phyloP scores from a whole-genome alignment of 2,888 invertebrate species.

The Chromoteleia sp. region DNA sequence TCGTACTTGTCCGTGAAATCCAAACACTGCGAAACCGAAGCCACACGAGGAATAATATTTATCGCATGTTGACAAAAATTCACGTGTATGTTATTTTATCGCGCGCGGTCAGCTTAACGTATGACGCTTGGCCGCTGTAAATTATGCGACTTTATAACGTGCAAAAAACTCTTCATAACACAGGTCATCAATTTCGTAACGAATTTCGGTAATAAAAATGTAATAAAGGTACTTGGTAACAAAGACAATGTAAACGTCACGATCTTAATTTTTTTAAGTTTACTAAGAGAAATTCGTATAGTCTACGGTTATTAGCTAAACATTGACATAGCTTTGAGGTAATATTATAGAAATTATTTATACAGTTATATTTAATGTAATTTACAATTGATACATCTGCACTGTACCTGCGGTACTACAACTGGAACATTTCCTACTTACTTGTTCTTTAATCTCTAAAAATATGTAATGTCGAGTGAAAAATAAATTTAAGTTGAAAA shows the following conservation, averaged over 20 bases:
- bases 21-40: conserved; percentile 63
- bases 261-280: too few relatives aligned
- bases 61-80: conserved; percentile 63
- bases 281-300: not conserved
- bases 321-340: too few relatives aligned
- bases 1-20: conserved; percentile 62
- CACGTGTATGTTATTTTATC: conserved; percentile 64
- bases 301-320: too few relatives aligned
- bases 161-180: conserved; percentile 59
- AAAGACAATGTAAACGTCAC: conserved; percentile 36
- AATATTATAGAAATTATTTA: too few relatives aligned
- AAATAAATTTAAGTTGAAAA: not conserved
- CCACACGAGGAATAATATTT: conserved; percentile 60
- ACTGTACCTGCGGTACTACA: too few relatives aligned
- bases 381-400: too few relatives aligned
- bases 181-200: conserved; percentile 60
- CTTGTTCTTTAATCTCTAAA: too few relatives aligned
- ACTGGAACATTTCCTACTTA: too few relatives aligned
- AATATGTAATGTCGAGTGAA: too few relatives aligned
- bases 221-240: conserved; percentile 31
- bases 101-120: conserved; percentile 56
- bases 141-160: conserved; percentile 59
- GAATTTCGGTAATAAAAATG: conserved; percentile 58
- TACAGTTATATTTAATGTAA: too few relatives aligned
- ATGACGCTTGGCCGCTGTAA: conserved; percentile 57